Evolutionary conservation across 23 tunicate species (phyloP), one percentile per base, ranked within the genome.

Genomic region (Styela clava): DNA sequence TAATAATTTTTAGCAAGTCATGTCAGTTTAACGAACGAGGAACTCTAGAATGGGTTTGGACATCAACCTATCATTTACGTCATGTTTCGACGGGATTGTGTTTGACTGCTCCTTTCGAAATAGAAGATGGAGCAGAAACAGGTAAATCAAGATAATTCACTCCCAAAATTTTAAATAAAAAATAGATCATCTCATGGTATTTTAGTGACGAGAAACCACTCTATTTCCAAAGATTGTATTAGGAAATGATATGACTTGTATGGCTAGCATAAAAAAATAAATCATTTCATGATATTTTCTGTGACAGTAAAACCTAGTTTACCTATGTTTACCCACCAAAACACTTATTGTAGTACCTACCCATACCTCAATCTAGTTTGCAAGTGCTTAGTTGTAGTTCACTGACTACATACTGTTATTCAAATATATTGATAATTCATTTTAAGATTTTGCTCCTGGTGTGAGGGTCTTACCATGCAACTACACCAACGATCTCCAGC

Each of bases 21-120:
- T 90, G 96, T 80, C 56, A 74, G 16, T 85, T 21, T 27, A 85
- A 74, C 51, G 71, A 72, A 2, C 36, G 33, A 21, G 82, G 73
- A 23, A 74, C 79, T 0, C 19, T 87, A 26, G 52, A 35, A 33
- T 91, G 97, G 97, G 68, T 79, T 35, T 91, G 97, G 97, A 64
- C 73, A n/a, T 91, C 97, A 21, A 79, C 91, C 1, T 91, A 82
- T 74, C 91, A 91, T 68, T 70, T 91, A 34, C 73, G 63, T 82
- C 87, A 79, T 81, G 61, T 91, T 0, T 9, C 35, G 21, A 83
- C 85, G 27, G 88, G 91, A 25, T 23, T 73, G 27, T 91, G 97
- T 84, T 77, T 91, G 68, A 86, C 91, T 71, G 97, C 97, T 31
- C 97, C 91, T 18, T 87, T 67, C 72, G 79, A 79, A 63, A 77